Base-by-base conservation (phyloP, 1,140 invertebrate species). In the Aphis craccivora region DNA sequence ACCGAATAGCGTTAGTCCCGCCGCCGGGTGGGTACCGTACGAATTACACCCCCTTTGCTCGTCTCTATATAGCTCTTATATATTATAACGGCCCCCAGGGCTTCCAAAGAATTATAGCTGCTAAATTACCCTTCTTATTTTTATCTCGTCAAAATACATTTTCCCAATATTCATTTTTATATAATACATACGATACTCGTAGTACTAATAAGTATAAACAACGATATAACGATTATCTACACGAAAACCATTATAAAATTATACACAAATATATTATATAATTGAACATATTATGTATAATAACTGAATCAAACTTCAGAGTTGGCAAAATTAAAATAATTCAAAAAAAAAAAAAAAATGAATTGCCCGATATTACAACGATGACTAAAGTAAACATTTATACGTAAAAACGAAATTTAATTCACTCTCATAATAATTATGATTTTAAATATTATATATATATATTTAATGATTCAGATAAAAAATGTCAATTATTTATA, bases 1-100 rank as follows among this genome's bases (percentile, higher is more conserved):
- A 93, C 91, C 81, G 91, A 84, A 93, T 93, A 93, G 91, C 91
- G 81, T 93, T 55, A 11, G 81, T 35, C 91, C 67, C 81, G 76
- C 91, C 48, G 48, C 25, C 91, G 91, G 90, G 91, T 86, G 91
- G 91, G 81, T 53, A 93, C 90, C 25, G 53, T 91, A 91, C 60
- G 88, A 89, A 89, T 89, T 55, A 89, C 88, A 55, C 48, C 48
- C 88, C 48, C 88, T 89, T 89, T 89, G 9, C 48, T 40, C 88
- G 8, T 55, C 3, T 55, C 88, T 37, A 89, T 53, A 89, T 89
- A 55, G 51, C 51, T 89, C 35, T 35, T 53, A 89, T 55, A 55
- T 55, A 67, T n/a, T 67, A 67, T 67, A 89, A 92, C 43, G 20
- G 45, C n/a, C 91, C 91, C 40, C 14, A 60, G 55, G 22, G 53